A percentile compares a stretch with the other conserved stretches of the same genome.
Conservation (phyloP, 1,140 invertebrate species). For the Penaeus chinensis region DNA sequence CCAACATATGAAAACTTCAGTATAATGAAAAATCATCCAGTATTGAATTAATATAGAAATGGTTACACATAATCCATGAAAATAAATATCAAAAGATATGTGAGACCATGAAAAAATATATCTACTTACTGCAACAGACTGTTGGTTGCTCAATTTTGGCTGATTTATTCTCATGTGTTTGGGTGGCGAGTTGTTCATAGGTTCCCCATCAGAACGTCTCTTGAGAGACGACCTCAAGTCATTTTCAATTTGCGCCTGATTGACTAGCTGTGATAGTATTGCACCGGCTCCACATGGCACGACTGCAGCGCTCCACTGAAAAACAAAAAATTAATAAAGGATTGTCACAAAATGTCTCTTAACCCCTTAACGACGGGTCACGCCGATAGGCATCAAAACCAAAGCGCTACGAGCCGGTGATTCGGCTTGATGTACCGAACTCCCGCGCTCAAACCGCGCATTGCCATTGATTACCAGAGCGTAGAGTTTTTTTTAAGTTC, state of each 20-base stretch:
- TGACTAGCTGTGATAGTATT: conserved; percentile 32
- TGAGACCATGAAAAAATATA: no score
- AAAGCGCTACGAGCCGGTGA: no score
- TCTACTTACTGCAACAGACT: conserved; percentile 26
- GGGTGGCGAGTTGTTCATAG: conserved; percentile 5
- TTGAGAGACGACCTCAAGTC: conserved; percentile 35
- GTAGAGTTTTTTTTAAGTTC: no score
- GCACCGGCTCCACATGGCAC: conserved; percentile 27
- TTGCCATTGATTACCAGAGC: no score
- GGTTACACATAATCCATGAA: no score
- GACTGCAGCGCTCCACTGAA: conserved; percentile 39
- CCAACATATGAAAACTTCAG: no score
- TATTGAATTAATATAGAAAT: no score
- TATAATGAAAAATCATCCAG: no score
- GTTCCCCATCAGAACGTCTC: background rate
- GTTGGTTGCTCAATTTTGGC: conserved; percentile 22
- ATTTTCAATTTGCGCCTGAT: background rate
- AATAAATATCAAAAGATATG: no score
- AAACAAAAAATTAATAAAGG: background rate
- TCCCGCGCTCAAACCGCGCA: no score
- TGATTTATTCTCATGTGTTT: conserved; percentile 39
- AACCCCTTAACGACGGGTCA: background rate
- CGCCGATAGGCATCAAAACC: no score
- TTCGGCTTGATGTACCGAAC: no score
- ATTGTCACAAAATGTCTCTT: background rate